A percentile compares a stretch with the other conserved stretches of the same genome.
Evolutionary conservation across 2,797 vertebrate genomes (phyloP).

Genomic region (Acrossocheilus fasciatus): DNA sequence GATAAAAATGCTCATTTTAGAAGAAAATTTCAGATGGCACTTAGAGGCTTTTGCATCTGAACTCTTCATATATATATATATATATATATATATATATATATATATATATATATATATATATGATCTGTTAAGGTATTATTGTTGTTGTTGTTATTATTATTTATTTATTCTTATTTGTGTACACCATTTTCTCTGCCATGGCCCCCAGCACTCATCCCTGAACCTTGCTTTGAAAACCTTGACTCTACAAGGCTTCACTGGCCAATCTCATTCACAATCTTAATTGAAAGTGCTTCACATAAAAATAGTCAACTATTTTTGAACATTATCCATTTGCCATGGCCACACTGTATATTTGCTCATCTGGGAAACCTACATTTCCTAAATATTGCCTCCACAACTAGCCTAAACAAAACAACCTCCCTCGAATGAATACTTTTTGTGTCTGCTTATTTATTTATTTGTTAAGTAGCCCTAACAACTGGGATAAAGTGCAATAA

Average conservation of each 20-base stretch:
- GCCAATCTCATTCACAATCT: background rate
- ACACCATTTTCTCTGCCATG: too few relatives aligned
- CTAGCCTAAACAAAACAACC: background rate
- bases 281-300: background rate
- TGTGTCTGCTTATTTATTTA: background rate
- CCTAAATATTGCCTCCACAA: background rate
- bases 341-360: background rate
- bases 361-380: background rate
- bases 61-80: too few relatives aligned
- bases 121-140: too few relatives aligned
- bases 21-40: too few relatives aligned
- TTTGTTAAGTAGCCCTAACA: background rate
- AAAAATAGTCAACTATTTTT: background rate
- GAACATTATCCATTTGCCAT: background rate
- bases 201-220: background rate
- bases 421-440: background rate
- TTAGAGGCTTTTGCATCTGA: too few relatives aligned
- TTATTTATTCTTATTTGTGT: too few relatives aligned
- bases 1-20: too few relatives aligned
- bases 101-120: too few relatives aligned
- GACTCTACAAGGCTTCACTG: background rate
- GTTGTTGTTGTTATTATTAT: too few relatives aligned
- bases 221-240: background rate
- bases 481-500: conserved; percentile 9
- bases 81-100: too few relatives aligned